Percentiles rank a stretch among this genome's conserved stretches.
Evolutionary conservation across 2,113 vertebrate genomes (phyloP).

Genomic region (Progne subis): DNA sequence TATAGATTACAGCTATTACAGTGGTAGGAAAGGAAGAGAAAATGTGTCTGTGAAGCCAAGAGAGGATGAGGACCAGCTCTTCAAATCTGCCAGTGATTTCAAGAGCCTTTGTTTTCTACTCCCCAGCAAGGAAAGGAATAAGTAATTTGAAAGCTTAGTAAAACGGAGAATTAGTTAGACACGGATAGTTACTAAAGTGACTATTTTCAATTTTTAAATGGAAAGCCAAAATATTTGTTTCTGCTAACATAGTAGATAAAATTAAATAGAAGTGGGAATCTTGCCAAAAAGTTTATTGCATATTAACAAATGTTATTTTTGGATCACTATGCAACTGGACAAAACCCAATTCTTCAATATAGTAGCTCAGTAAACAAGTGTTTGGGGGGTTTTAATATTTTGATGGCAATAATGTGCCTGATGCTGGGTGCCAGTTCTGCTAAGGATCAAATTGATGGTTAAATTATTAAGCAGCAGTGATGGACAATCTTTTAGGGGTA

Average conservation of each 20-base stretch:
- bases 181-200: neutral
- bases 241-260: neutral
- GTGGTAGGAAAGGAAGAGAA: neutral
- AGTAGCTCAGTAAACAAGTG: neutral
- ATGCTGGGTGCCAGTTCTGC: neutral
- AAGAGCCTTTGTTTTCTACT: neutral
- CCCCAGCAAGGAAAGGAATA: neutral
- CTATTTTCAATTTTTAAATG: neutral
- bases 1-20: neutral
- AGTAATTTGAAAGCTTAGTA: neutral
- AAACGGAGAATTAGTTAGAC: neutral
- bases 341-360: neutral
- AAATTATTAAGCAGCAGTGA: slow-evolving; percentile 15
- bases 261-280: neutral
- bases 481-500: neutral
- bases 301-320: slow-evolving; percentile 20
- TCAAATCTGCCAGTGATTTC: neutral
- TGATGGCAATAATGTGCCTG: neutral
- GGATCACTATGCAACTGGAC: neutral
- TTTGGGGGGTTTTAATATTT: neutral
- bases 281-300: neutral
- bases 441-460: neutral
- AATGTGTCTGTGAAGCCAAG: neutral
- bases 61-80: neutral
- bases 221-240: slow-evolving; percentile 5